A percentile compares a stretch with the other conserved stretches of the same genome.
These are phyloP conservation scores for Cynocephalus volans DNA, from an alignment of 2,113 vertebrate species.

Conservation along the genomic window DNA sequence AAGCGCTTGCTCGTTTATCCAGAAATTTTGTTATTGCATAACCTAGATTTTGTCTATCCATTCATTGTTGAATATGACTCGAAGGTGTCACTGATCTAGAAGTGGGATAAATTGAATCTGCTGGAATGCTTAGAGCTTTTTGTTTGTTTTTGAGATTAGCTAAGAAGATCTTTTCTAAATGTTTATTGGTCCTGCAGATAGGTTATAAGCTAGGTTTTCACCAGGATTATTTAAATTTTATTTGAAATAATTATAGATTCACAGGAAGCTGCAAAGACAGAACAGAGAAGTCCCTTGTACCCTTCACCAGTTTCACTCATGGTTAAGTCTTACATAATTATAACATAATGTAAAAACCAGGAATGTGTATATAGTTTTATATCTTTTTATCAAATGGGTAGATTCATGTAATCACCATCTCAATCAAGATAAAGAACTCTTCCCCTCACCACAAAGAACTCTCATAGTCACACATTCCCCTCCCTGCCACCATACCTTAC, in stretches of 20 bases:
- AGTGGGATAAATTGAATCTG: constrained; percentile 60
- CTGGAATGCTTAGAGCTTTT: constrained; percentile 35
- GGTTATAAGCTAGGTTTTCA: constrained; percentile 55
- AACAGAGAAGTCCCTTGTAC: not conserved
- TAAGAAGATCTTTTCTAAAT: constrained; percentile 42
- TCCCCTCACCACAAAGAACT: not conserved
- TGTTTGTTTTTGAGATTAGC: constrained; percentile 59
- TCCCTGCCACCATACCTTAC: not conserved
- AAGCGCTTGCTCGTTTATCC: constrained; percentile 25
- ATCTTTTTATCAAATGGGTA: not conserved
- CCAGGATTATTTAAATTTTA: constrained; percentile 23
- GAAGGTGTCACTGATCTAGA: constrained; percentile 33
- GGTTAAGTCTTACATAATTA: constrained; percentile 34
- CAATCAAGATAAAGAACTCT: not conserved
- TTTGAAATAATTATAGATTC: constrained; percentile 63
- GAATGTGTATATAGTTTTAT: not conserved
- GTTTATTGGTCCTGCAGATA: constrained; percentile 12
- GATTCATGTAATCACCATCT: not conserved
- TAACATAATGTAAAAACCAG: not conserved
- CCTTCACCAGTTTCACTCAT: not conserved
- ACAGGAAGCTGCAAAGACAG: not conserved
- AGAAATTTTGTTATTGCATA: constrained; percentile 34
- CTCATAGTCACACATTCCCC: not conserved
- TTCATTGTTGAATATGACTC: not conserved
- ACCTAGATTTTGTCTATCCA: constrained; percentile 34